Evolutionary conservation across 2,797 vertebrate genomes (phyloP).

Genomic region (Sebastes oblongus): DNA sequence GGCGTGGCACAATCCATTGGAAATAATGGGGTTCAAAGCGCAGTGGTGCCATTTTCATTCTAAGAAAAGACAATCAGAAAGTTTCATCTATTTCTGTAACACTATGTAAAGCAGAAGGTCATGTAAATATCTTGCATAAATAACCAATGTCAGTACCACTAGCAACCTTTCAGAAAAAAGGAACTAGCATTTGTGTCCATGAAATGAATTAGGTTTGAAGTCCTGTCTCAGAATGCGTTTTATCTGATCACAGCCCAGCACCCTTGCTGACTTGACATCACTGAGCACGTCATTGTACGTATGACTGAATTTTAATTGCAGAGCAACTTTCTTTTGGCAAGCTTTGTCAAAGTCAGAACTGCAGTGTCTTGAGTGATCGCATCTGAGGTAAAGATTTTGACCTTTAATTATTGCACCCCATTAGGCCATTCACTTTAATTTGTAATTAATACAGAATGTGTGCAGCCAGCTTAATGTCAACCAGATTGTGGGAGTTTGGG

Average conservation of each 20-base stretch:
- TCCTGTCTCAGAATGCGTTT: neutral
- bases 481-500: neutral
- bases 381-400: slow-evolving; percentile 25
- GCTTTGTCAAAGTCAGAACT: slow-evolving; percentile 2
- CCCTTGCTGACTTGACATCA: neutral
- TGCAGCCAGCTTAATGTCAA: slow-evolving; percentile 10
- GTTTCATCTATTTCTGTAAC: neutral
- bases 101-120: no score
- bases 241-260: neutral
- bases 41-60: neutral
- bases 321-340: neutral
- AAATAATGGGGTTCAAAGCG: no score
- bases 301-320: neutral
- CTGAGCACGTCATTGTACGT: neutral
- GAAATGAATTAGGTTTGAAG: neutral
- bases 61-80: neutral
- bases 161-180: neutral
- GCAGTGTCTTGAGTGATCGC: neutral
- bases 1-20: no score
- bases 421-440: slow-evolving; percentile 32
- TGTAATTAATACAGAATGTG: slow-evolving; percentile 22
- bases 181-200: neutral
- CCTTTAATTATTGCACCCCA: slow-evolving; percentile 52
- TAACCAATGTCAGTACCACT: neutral
- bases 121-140: no score